These are phyloP conservation scores for Spodoptera littoralis DNA, from an alignment of 2,888 invertebrate species.

Conservation along the genomic window DNA sequence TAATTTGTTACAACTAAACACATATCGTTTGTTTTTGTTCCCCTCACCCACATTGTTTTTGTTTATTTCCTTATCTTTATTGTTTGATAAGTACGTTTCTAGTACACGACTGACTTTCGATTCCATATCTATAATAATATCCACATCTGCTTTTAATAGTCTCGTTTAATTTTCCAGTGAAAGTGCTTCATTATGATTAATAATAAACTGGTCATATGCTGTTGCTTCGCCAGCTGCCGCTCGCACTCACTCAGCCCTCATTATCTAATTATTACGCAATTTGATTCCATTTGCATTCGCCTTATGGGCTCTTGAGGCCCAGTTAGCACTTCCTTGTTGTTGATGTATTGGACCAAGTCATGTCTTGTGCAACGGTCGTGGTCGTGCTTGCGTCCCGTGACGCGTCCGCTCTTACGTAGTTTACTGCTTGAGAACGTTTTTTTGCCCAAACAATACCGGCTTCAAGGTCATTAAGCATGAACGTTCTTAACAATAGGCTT, in stretches of 20 bases:
- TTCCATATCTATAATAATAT: slow-evolving; percentile 37
- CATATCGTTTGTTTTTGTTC: slow-evolving; percentile 51
- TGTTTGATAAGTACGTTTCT: slow-evolving; percentile 19
- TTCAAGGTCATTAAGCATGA: slow-evolving; percentile 10
- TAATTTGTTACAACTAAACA: slow-evolving; percentile 65
- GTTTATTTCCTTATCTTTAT: slow-evolving; percentile 26
- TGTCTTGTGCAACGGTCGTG: slow-evolving; percentile 68
- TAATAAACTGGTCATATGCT: slow-evolving; percentile 58
- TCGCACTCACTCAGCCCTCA: slow-evolving; percentile 60
- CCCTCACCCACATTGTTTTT: slow-evolving; percentile 35
- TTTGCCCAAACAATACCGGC: slow-evolving; percentile 7
- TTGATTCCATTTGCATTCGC: slow-evolving; percentile 70
- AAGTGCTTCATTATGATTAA: slow-evolving; percentile 72
- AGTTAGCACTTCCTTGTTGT: slow-evolving; percentile 70
- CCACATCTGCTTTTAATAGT: slow-evolving; percentile 38
- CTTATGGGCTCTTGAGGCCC: slow-evolving; percentile 68
- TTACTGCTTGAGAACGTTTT: slow-evolving; percentile 11
- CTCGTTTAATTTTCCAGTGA: slow-evolving; percentile 65
- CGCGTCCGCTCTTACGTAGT: slow-evolving; percentile 56
- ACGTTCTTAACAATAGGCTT: not conserved
- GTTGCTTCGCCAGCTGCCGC: slow-evolving; percentile 60
- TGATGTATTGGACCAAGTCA: slow-evolving; percentile 58
- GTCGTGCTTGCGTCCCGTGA: slow-evolving; percentile 64
- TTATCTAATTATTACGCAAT: slow-evolving; percentile 80
- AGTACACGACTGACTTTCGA: slow-evolving; percentile 46